Base-by-base conservation (phyloP, 2,888 invertebrate genomes). In the Harmothoe impar region DNA sequence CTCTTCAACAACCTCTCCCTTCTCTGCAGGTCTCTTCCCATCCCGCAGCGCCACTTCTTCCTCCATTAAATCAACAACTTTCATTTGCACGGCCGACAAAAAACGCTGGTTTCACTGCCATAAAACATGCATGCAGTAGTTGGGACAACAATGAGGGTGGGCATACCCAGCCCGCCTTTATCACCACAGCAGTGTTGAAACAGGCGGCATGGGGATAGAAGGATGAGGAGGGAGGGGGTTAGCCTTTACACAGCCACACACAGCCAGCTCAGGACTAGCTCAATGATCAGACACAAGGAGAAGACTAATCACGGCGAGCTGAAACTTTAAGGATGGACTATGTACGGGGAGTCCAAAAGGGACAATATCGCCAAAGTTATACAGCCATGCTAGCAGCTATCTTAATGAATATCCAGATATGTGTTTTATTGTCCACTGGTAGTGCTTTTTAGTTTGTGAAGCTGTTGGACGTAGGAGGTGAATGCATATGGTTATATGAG, bases 61-160 rank as follows among this genome's bases (percentile, higher is more conserved):
- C 86, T 86, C 86, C 54, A 86, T 86, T 86, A 86, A 86, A 86
- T 86, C 86, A 86, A 86, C 86, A 86, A 86, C 86, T 86, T 86
- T 86, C 86, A 86, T 86, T 86, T 86, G 86, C 86, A 54, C 54
- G 23, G 17, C 0, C 54, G 86, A 86, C 86, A 86, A 86, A 86
- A 84, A 84, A 86, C 17, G 84, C 84, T 86, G 29, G 86, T 86
- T 86, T 86, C 86, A 86, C 31, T 86, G 54, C 54, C 86, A 86
- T 86, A 86, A 86, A 86, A 86, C 86, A 86, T 86, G 86, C 86
- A 86, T 86, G 86, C 54, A 12, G 52, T 54, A 31, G 56, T 86
- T 86, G 54, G 43, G 25, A 54, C 86, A 86, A 86, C 86, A 86
- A 86, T 86, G 54, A 31, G 86, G 86, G 25, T 29, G 1, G 86